Conservation (phyloP, 2,888 invertebrate genomes). For the Tetragonisca angustula region DNA sequence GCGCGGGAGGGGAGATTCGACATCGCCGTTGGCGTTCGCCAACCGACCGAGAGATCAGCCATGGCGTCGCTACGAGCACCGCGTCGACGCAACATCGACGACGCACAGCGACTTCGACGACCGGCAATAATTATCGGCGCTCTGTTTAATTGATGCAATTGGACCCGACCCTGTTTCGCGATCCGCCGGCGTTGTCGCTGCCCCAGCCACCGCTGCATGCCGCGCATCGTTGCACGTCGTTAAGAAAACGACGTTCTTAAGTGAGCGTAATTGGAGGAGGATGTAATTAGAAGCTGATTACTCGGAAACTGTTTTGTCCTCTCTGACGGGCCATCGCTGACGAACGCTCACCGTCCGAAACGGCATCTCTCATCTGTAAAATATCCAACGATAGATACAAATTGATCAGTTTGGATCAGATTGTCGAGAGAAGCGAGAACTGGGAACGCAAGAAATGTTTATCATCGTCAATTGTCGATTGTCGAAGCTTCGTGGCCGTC, state of each 20-base stretch:
- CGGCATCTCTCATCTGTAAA: no score
- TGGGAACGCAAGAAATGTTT: no score
- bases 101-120: slow-evolving; percentile 44
- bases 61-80: slow-evolving; percentile 10
- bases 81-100: slow-evolving; percentile 5
- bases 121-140: slow-evolving; percentile 73
- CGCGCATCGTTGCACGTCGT: slow-evolving; percentile 76
- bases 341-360: no score
- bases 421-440: no score
- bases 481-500: no score
- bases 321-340: slow-evolving; percentile 5
- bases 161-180: slow-evolving; percentile 67
- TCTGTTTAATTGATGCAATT: slow-evolving; percentile 78
- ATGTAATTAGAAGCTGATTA: slow-evolving; percentile 75
- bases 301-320: slow-evolving; percentile 37
- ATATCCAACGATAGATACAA: no score
- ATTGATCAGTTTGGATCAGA: no score
- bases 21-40: slow-evolving; percentile 6
- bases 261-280: slow-evolving; percentile 78
- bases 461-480: no score
- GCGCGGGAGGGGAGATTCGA: neutral
- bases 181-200: neutral
- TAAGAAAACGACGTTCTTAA: slow-evolving; percentile 71
- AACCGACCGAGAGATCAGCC: neutral
- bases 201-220: slow-evolving; percentile 49